A percentile compares a stretch with the other conserved stretches of the same genome.
These are phyloP conservation scores for Ammodytes dubius DNA, from an alignment of 2,113 vertebrate genomes.

Conservation along the genomic window DNA sequence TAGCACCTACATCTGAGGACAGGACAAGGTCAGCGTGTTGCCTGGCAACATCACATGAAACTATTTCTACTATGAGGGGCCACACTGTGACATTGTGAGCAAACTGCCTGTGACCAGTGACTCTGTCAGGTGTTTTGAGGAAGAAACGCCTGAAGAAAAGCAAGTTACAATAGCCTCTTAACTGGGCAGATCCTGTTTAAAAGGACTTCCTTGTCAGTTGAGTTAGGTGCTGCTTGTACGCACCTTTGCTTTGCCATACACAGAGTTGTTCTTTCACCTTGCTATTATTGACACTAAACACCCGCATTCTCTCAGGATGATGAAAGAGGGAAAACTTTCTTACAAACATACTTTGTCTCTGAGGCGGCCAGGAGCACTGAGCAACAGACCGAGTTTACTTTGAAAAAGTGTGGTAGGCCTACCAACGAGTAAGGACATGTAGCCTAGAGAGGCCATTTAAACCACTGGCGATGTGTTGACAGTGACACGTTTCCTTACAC, in stretches of 20 bases:
- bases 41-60: constrained; percentile 47
- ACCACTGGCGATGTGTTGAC: neutral
- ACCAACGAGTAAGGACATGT: constrained; percentile 40
- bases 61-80: constrained; percentile 25
- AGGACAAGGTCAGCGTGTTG: constrained; percentile 63
- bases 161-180: too few species aligned
- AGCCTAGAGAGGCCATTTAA: constrained; percentile 32
- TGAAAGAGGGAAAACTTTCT: constrained; percentile 20
- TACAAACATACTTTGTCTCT: neutral
- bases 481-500: constrained; percentile 8
- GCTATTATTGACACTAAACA: constrained; percentile 48
- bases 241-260: constrained; percentile 30
- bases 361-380: constrained; percentile 32
- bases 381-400: constrained; percentile 36
- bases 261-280: constrained; percentile 14
- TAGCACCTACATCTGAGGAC: constrained; percentile 32
- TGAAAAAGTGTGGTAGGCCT: neutral
- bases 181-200: neutral
- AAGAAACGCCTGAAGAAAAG: neutral
- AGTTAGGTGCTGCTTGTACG: too few species aligned
- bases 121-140: constrained; percentile 16
- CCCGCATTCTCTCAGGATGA: constrained; percentile 38
- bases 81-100: constrained; percentile 1
- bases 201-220: constrained; percentile 25
- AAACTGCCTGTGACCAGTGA: constrained; percentile 26